Evolutionary conservation across 2,113 vertebrate genomes (phyloP).

Genomic region (Tragelaphus buxtoni): DNA sequence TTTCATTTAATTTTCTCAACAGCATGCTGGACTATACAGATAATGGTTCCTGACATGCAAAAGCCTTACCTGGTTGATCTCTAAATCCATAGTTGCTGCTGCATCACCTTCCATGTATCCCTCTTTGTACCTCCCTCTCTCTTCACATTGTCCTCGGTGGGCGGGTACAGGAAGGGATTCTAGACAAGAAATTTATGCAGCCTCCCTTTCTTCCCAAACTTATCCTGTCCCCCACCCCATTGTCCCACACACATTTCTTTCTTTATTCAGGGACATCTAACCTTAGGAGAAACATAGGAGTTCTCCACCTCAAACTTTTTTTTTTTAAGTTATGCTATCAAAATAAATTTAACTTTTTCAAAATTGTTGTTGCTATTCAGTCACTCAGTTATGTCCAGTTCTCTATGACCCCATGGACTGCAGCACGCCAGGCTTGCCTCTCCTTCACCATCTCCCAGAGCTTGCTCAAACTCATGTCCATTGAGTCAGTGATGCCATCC

Average conservation of each 20-base stretch:
- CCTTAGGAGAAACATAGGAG: not conserved
- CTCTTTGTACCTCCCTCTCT: not conserved
- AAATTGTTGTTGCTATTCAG: not conserved
- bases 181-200: not conserved
- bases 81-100: not conserved
- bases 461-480: not conserved
- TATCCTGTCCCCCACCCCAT: no score
- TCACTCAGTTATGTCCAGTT: not conserved
- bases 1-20: not conserved
- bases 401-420: not conserved
- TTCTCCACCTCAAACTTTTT: not conserved
- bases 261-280: not conserved
- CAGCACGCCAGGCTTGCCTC: not conserved
- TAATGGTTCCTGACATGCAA: not conserved
- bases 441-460: not conserved
- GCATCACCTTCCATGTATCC: not conserved
- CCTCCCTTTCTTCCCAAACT: not conserved
- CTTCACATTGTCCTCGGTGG: not conserved
- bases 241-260: not conserved
- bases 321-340: not conserved
- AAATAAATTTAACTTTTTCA: not conserved
- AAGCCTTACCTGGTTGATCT: not conserved
- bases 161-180: not conserved
- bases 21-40: not conserved
- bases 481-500: not conserved